A percentile compares a stretch with the other conserved stretches of the same genome.
These are phyloP conservation scores for Pegoplata infirma DNA, from an alignment of 2,888 invertebrate genomes.

Conservation along the genomic window DNA sequence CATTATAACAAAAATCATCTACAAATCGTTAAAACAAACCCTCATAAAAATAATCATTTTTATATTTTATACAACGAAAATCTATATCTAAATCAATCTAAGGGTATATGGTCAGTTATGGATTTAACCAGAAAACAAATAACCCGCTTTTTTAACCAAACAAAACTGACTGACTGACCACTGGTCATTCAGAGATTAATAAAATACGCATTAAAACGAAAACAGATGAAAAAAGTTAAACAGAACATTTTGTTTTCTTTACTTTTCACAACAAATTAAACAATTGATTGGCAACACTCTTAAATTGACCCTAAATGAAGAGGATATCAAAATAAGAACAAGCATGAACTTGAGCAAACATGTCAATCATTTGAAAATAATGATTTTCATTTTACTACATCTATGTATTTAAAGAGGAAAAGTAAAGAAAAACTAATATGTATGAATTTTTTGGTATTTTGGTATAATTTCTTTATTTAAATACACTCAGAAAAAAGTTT, in stretches of 20 bases:
- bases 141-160: slow-evolving; percentile 1
- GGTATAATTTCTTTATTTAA: slow-evolving; percentile 34
- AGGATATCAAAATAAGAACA: neutral
- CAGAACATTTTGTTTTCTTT: neutral
- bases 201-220: slow-evolving; percentile 51
- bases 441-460: slow-evolving; percentile 11
- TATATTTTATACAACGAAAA: slow-evolving; percentile 1
- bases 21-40: slow-evolving; percentile 23
- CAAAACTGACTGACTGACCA: slow-evolving; percentile 4
- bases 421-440: neutral
- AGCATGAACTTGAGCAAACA: neutral
- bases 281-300: slow-evolving; percentile 16
- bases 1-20: slow-evolving; percentile 1
- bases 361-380: slow-evolving; percentile 42
- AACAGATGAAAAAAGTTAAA: slow-evolving; percentile 9
- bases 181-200: slow-evolving; percentile 43
- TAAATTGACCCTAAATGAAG: neutral
- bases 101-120: slow-evolving; percentile 33
- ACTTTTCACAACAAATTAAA: slow-evolving; percentile 20
- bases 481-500: too few relatives aligned
- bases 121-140: slow-evolving; percentile 18
- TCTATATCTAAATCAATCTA: neutral
- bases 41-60: neutral
- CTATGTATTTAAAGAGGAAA: neutral
- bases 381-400: neutral